Evolutionary conservation across 2,888 invertebrate species (phyloP).

Genomic region (Calameuta idolon): DNA sequence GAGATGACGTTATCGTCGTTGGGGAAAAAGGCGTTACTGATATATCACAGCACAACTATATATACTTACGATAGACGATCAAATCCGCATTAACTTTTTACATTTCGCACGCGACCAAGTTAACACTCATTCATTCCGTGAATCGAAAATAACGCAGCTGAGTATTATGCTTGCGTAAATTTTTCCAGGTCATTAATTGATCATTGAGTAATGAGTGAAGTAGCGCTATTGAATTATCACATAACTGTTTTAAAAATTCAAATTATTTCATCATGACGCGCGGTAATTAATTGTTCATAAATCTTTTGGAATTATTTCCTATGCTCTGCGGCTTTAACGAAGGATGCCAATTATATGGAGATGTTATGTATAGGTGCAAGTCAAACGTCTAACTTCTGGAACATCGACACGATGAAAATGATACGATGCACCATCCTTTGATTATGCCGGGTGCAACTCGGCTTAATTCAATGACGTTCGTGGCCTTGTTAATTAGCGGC

Average conservation of each 20-base stretch:
- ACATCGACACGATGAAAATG: not conserved
- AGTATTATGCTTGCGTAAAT: no score
- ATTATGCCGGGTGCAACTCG: not conserved
- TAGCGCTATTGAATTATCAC: no score
- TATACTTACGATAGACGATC: not conserved
- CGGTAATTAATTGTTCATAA: no score
- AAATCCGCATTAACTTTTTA: not conserved
- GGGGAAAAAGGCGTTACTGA: constrained; percentile 25
- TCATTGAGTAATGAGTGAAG: no score
- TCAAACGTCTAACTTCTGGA: not conserved
- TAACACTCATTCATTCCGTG: not conserved
- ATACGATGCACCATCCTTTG: not conserved
- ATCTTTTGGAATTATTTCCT: not conserved
- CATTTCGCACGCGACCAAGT: not conserved
- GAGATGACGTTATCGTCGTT: constrained; percentile 2
- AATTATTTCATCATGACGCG: no score
- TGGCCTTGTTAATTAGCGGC: constrained; percentile 29
- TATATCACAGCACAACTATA: not conserved
- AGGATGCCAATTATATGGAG: not conserved
- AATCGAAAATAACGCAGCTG: not conserved
- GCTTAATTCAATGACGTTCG: constrained; percentile 29
- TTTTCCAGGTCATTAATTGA: no score
- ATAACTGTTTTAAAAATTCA: no score
- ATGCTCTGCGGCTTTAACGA: not conserved
- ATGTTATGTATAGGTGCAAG: not conserved